phyloP scores from a whole-genome alignment of 1,140 invertebrate genomes.

The Atta cephalotes region DNA sequence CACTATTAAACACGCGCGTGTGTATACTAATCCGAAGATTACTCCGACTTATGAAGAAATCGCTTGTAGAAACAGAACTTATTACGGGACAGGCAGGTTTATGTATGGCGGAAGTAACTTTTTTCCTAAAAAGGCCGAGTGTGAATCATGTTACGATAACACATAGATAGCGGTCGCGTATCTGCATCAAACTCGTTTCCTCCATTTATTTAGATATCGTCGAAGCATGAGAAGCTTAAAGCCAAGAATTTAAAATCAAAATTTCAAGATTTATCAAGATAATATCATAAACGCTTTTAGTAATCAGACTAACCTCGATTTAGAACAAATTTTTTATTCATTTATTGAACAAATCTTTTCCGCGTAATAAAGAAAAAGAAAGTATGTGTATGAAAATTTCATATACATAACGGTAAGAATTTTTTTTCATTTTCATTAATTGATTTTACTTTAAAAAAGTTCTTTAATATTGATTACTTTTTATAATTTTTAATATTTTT shows the following conservation, averaged over 20 bases:
- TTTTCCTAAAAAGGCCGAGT: background rate
- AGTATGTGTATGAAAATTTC: background rate
- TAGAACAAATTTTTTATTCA: background rate
- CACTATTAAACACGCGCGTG: slow-evolving; percentile 30
- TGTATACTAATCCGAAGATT: slow-evolving; percentile 38
- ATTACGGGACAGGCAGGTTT: slow-evolving; percentile 22
- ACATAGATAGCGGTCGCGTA: background rate
- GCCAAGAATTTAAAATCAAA: background rate
- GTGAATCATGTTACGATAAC: slow-evolving; percentile 22
- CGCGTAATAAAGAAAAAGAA: background rate
- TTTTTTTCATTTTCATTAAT: background rate
- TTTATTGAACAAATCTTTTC: background rate
- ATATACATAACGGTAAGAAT: background rate
- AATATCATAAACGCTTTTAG: background rate
- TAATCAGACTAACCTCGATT: background rate
- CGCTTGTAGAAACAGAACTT: slow-evolving; percentile 41
- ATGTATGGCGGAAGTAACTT: slow-evolving; percentile 19
- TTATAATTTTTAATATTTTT: background rate
- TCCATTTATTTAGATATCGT: slow-evolving; percentile 5
- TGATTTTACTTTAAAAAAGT: background rate
- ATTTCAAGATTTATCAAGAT: background rate
- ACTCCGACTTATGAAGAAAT: slow-evolving; percentile 36
- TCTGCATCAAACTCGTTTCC: background rate
- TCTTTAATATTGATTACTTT: background rate
- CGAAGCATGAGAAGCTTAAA: background rate